These are phyloP conservation scores for Megalurothrips usitatus DNA, from an alignment of 2,888 invertebrate genomes.

Conservation along the genomic window DNA sequence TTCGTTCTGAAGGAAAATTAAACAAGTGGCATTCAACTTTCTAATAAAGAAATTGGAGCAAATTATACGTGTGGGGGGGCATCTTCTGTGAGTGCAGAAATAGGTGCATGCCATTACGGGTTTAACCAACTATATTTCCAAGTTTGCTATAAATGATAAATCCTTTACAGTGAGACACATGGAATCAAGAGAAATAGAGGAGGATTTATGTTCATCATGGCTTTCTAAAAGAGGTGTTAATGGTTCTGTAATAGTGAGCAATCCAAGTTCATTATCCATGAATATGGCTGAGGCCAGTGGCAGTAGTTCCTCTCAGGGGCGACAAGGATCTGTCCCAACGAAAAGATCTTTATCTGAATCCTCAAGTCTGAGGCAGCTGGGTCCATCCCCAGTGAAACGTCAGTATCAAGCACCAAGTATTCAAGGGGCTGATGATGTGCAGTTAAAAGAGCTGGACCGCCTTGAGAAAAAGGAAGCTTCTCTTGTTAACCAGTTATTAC, in stretches of 20 bases:
- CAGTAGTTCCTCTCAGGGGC: background rate
- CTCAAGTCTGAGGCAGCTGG: background rate
- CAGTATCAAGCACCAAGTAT: background rate
- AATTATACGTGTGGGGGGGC: too few species aligned
- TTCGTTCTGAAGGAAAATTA: too few species aligned
- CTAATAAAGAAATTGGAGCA: too few species aligned
- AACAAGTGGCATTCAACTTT: too few species aligned
- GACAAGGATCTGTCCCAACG: background rate
- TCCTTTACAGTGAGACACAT: background rate
- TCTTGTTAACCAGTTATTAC: background rate
- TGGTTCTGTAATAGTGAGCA: background rate
- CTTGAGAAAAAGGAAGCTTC: constrained; percentile 12
- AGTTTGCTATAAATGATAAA: background rate
- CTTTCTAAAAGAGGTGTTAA: background rate
- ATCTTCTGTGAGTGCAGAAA: too few species aligned
- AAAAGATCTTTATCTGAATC: background rate
- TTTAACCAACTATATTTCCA: background rate
- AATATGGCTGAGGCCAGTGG: background rate
- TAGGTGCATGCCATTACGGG: background rate
- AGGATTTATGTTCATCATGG: background rate
- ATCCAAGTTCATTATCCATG: background rate
- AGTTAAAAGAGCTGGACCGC: background rate
- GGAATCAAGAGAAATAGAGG: background rate
- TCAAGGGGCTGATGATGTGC: background rate
- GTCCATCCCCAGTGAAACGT: background rate